Evolutionary conservation across 1,140 invertebrate genomes (phyloP).

Genomic region (Augochlora pura): DNA sequence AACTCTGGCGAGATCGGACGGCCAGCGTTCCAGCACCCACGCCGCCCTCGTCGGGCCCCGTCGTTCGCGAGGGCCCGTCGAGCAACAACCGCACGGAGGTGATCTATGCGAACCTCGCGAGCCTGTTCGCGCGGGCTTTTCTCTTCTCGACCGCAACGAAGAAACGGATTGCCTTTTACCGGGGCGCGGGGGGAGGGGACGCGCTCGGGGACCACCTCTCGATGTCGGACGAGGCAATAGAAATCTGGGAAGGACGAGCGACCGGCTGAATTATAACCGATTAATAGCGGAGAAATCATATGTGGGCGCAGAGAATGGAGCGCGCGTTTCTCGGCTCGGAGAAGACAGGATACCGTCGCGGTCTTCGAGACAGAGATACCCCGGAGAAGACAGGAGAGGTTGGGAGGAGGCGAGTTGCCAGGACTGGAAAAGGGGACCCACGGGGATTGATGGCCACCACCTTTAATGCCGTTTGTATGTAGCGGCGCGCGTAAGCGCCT

Average conservation of each 20-base stretch:
- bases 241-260: conserved; percentile 17
- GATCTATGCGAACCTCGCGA: conserved; percentile 26
- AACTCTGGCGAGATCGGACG: not conserved
- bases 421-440: conserved; percentile 69
- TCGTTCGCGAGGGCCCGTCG: too few species aligned
- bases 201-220: not conserved
- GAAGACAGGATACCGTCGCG: conserved; percentile 7
- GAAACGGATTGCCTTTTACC: not conserved
- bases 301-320: conserved; percentile 14
- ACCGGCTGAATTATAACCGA: conserved; percentile 54
- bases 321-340: not conserved
- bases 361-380: conserved; percentile 18
- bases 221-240: not conserved
- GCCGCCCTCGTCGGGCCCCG: not conserved
- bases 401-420: conserved; percentile 58
- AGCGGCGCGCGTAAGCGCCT: conserved; percentile 78
- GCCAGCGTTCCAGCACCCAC: not conserved
- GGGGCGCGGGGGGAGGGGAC: not conserved
- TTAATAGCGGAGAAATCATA: conserved; percentile 69
- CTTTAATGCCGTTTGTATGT: conserved; percentile 81
- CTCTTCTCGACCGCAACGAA: not conserved
- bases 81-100: not conserved
- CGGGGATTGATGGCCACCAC: conserved; percentile 77
- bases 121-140: conserved; percentile 1
- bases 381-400: conserved; percentile 29